These are phyloP conservation scores for Peromyscus melanophrys DNA, from an alignment of 2,797 vertebrate species.

Conservation along the genomic window DNA sequence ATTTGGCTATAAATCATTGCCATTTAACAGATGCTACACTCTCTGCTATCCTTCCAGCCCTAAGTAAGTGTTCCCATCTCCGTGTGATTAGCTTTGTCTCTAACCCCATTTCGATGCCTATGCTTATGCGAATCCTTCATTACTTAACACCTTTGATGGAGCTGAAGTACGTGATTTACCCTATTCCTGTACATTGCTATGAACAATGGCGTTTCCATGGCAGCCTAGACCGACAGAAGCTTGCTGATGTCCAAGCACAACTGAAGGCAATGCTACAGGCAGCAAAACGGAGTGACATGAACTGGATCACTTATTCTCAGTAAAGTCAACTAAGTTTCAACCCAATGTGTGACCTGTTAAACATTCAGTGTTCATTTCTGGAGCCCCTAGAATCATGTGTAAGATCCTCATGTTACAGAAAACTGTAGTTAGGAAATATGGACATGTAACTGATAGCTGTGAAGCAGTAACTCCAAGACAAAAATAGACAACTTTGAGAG, in stretches of 20 bases:
- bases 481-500: slow-evolving; percentile 15
- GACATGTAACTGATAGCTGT: not conserved
- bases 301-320: not conserved
- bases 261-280: not conserved
- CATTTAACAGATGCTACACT: not conserved
- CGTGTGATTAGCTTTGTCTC: slow-evolving; percentile 52
- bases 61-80: not conserved
- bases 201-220: not conserved
- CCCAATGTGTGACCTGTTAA: not conserved
- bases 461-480: not conserved
- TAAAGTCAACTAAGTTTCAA: not conserved
- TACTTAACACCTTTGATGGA: slow-evolving; percentile 2
- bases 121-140: slow-evolving; percentile 15
- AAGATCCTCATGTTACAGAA: not conserved
- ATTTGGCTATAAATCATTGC: slow-evolving; percentile 50
- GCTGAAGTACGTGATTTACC: slow-evolving; percentile 54
- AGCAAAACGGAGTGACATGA: not conserved
- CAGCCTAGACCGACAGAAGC: not conserved
- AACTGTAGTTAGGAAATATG: not conserved
- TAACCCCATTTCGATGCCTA: slow-evolving; percentile 60
- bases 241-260: slow-evolving; percentile 44
- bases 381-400: not conserved
- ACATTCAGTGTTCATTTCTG: not conserved
- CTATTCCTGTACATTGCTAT: slow-evolving; percentile 53
- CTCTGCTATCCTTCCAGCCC: not conserved